Evolutionary conservation across 2,113 vertebrate species (phyloP).

Genomic region (Mustelus asterias): DNA sequence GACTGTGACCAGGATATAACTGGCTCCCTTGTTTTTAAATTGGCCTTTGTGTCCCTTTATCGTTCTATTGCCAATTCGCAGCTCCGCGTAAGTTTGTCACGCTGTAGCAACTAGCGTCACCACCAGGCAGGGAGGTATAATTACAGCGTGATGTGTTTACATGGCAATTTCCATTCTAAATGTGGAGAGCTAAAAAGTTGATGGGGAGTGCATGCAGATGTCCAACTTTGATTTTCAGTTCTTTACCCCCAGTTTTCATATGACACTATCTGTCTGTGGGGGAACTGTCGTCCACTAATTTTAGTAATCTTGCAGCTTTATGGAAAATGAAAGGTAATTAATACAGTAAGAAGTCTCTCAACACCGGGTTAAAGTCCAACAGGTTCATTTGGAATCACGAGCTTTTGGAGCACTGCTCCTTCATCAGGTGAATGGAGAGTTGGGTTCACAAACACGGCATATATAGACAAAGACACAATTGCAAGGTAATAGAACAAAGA

Average conservation of each 20-base stretch:
- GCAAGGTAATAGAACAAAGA: too few species aligned
- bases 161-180: slow-evolving; percentile 9
- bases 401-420: too few species aligned
- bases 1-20: not conserved
- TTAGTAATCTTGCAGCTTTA: not conserved
- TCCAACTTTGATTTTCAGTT: not conserved
- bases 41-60: not conserved
- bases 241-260: not conserved
- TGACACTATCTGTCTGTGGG: not conserved
- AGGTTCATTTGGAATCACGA: too few species aligned
- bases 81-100: not conserved
- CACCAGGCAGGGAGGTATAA: not conserved
- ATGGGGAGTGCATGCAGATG: not conserved
- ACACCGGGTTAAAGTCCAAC: too few species aligned
- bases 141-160: not conserved
- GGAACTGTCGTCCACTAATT: not conserved
- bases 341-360: too few species aligned
- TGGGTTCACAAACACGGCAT: too few species aligned
- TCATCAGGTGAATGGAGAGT: too few species aligned
- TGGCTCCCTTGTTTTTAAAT: not conserved
- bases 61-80: not conserved
- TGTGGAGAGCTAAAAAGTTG: not conserved
- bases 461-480: too few species aligned
- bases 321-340: not conserved
- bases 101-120: not conserved